Evolutionary conservation across 2,888 invertebrate genomes (phyloP), one percentile per base, ranked within the genome.

Genomic region (Griposia aprilina): DNA sequence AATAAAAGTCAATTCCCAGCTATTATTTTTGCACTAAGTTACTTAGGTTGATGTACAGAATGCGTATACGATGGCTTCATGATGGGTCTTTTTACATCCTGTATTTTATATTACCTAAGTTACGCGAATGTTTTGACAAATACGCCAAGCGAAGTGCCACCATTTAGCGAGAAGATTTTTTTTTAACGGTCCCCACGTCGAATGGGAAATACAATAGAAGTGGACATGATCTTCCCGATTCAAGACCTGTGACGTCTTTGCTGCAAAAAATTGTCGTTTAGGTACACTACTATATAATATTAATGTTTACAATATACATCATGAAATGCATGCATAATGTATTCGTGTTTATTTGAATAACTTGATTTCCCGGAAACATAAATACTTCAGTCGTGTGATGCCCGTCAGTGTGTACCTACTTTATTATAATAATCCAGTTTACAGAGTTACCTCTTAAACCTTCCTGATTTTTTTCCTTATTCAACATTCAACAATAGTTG

Each of bases 331-430:
- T 36, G 45, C 20, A 41, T n/a, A 52, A 48, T 55, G 48, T 15
- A n/a, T 62, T 52, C 76, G 52, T 75, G 52, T 82, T 74, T 20
- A 7, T 30, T 71, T 15, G 10, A 80, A 60, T 50, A 66, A 66
- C 26, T 59, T n/a, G 26, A 0, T 20, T 66, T 82, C 48, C 66
- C 36, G 66, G 66, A 67, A 80, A 62, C 60, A 5, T 11, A 36
- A 55, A 57, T 55, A 20, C 13, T 81, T 48, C 15, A 36, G 48
- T 74, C n/a, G 52, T 81, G 74, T 78, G 48, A 66, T 57, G 36
- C 55, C 20, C 11, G 23, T n/a, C 30, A 20, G 20, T 48, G 20
- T 59, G 26, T 81, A 57, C 57, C 5, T 52, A 48, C 60, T 30
- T 80, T 70, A 50, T 70, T 50, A 63, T 69, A 20, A 41, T n/a